Percentiles rank a stretch among this genome's conserved stretches.
phyloP scores from a whole-genome alignment of 2,888 invertebrate species.

The Trichopria drosophilae region DNA sequence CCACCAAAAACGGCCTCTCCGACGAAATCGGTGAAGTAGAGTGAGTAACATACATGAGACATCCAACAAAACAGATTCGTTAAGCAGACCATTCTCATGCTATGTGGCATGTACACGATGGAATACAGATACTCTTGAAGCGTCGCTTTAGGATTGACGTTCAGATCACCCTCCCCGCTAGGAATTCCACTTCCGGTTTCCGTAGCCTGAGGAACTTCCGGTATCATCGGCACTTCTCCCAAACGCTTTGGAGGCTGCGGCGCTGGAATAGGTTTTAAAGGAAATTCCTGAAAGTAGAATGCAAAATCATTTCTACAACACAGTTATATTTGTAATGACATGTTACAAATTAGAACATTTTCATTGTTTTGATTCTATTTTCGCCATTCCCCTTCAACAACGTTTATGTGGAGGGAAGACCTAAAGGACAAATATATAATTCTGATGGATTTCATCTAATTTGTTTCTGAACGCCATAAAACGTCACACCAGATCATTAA shows the following conservation, averaged over 20 bases:
- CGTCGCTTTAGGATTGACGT: constrained; percentile 46
- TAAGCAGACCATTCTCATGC: constrained; percentile 81
- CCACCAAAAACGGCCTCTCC: constrained; percentile 89
- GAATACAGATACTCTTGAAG: constrained; percentile 75
- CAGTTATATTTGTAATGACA: too few species aligned
- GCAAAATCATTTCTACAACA: too few species aligned
- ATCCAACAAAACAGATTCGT: constrained; percentile 98
- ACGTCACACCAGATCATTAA: too few species aligned
- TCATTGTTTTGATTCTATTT: too few species aligned
- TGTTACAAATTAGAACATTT: too few species aligned
- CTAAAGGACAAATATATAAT: too few species aligned
- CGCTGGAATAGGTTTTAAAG: constrained; percentile 37
- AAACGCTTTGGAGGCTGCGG: constrained; percentile 32
- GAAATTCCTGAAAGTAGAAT: constrained; percentile 47
- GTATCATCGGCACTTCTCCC: constrained; percentile 47
- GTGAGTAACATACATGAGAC: constrained; percentile 94
- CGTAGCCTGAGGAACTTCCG: constrained; percentile 32
- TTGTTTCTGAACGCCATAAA: too few species aligned
- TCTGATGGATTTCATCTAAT: too few species aligned
- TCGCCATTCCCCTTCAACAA: too few species aligned
- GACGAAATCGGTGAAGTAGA: constrained; percentile 96
- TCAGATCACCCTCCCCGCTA: background rate
- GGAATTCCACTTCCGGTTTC: background rate
- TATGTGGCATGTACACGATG: constrained; percentile 88
- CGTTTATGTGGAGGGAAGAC: too few species aligned